phyloP scores from a whole-genome alignment of 2,797 vertebrate species.

The Odontamblyopus lacepedii region DNA sequence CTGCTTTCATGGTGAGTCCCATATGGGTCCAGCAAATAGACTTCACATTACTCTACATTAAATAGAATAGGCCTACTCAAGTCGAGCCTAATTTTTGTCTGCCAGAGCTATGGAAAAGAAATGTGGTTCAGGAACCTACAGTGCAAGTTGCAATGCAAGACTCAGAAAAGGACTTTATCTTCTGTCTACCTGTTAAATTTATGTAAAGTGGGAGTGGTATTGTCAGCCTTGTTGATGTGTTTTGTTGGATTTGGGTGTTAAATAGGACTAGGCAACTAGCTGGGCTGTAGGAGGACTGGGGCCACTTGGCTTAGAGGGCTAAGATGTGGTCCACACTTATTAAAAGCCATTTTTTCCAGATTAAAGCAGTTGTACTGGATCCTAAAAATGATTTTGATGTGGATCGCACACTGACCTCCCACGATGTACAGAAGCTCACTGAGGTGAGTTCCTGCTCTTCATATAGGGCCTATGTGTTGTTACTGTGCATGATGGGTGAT shows the following conservation, averaged over 20 bases:
- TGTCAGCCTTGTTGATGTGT: background rate
- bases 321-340: background rate
- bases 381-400: constrained; percentile 83
- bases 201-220: no score
- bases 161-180: no score
- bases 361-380: constrained; percentile 88
- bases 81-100: background rate
- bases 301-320: background rate
- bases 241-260: background rate
- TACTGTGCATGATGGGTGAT: background rate
- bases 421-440: constrained; percentile 82
- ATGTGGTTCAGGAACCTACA: background rate
- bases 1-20: constrained; percentile 84
- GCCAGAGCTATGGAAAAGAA: background rate
- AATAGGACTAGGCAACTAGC: no score
- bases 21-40: no score
- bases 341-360: constrained; percentile 69
- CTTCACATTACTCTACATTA: no score
- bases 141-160: no score
- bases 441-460: constrained; percentile 72
- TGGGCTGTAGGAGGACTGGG: background rate
- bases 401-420: constrained; percentile 77
- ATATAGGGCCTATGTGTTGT: background rate
- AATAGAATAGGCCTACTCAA: background rate
- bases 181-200: background rate